phyloP scores from a whole-genome alignment of 2,113 vertebrate species.

The Corythornis cristatus region DNA sequence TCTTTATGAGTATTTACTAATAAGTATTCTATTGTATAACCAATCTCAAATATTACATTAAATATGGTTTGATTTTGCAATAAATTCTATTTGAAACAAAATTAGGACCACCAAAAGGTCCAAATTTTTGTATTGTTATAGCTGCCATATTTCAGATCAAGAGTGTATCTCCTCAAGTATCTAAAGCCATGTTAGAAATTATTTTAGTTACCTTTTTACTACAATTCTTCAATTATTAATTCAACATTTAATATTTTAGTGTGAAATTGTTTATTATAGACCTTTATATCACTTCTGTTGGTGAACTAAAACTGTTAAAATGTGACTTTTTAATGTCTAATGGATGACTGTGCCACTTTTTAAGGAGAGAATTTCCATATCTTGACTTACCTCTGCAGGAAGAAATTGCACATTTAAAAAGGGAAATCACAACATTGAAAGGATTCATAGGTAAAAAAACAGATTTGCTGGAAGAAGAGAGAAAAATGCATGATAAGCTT shows the following conservation, averaged over 20 bases:
- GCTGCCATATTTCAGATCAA: neutral
- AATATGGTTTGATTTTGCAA: neutral
- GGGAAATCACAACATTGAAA: constrained; percentile 59
- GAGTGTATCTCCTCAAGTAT: neutral
- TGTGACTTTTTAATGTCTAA: neutral
- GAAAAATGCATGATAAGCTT: constrained; percentile 72
- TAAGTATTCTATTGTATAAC: neutral
- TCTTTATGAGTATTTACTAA: neutral
- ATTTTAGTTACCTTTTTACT: neutral
- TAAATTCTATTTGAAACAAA: neutral
- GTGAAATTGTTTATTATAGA: neutral
- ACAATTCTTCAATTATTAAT: neutral
- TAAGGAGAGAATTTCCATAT: neutral
- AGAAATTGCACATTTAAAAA: constrained; percentile 68
- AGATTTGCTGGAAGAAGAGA: constrained; percentile 68
- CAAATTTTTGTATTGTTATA: neutral
- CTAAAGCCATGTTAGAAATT: neutral
- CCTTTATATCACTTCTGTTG: neutral
- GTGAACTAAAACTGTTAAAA: neutral
- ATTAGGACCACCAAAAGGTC: neutral
- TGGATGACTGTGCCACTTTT: neutral
- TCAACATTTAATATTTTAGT: neutral
- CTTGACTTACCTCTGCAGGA: constrained; percentile 61
- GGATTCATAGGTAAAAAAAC: constrained; percentile 62
- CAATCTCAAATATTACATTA: neutral